Percentiles rank a stretch among this genome's conserved stretches.
Evolutionary conservation across 2,113 vertebrate species (phyloP).

Genomic region (Corapipo altera): DNA sequence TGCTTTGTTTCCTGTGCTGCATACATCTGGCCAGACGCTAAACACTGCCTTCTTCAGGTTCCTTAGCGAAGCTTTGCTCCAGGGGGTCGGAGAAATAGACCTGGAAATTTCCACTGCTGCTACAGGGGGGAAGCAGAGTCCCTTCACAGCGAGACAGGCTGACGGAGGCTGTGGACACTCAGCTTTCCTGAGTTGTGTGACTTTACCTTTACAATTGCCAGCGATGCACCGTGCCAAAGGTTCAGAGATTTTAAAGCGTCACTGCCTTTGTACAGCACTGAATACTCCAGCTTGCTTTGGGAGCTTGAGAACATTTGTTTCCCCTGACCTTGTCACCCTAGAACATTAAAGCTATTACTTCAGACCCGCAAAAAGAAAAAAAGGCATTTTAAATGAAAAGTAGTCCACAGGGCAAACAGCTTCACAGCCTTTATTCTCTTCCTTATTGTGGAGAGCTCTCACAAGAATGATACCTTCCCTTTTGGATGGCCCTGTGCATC

Average conservation of each 20-base stretch:
- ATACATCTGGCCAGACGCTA: background rate
- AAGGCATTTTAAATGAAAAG: background rate
- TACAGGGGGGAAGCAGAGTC: background rate
- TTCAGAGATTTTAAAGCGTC: background rate
- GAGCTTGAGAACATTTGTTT: background rate
- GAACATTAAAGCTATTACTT: background rate
- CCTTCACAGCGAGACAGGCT: background rate
- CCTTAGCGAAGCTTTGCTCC: background rate
- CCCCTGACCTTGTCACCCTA: background rate
- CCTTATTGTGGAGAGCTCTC: background rate
- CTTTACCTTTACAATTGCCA: background rate
- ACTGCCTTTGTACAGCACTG: background rate
- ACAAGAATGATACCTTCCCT: background rate
- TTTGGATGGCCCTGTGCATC: background rate
- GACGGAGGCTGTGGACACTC: background rate
- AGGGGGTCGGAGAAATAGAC: background rate
- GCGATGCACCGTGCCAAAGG: background rate
- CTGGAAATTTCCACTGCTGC: background rate
- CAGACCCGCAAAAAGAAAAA: background rate
- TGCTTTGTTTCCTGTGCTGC: constrained; percentile 9
- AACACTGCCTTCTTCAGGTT: background rate
- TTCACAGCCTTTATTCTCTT: background rate
- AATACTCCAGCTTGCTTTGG: background rate
- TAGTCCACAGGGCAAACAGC: background rate
- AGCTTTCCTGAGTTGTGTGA: background rate